Base-by-base conservation (phyloP, 2,888 invertebrate species). In the Epistrophe grossulariae region DNA sequence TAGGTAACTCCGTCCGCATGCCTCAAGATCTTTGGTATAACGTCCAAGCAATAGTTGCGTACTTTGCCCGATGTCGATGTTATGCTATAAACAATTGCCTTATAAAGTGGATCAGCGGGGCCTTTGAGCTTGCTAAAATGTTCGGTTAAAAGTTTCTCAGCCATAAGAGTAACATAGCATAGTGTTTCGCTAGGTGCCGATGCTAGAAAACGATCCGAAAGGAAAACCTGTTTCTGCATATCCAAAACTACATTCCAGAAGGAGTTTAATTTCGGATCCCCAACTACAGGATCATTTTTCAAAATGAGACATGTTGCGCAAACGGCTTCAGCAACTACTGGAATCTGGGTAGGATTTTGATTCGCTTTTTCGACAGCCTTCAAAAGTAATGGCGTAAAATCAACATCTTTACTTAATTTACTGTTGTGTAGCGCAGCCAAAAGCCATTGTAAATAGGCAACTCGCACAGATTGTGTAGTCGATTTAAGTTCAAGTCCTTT, bases 121-220 rank as follows among this genome's bases (percentile, higher is more conserved):
- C 96, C 96, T 89, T 94, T 95, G 88, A 97, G 93, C 91, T 95
- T 95, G 89, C 94, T 94, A 13, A 94, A 94, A 93, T 97, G 96
- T 89, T 96, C 95, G 82, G 95, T 94, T 64, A 97, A 93, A 52
- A 98, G 93, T 85, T 94, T 94, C 92, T 96, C 96, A 91, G 96
- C 96, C 89, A 98, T 94, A 89, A 95, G 93, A 93, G 96, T 95
- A 88, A 97, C 94, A 92, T 96, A 95, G 85, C 94, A 94, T 35
- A 96, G 92, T 38, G 94, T 97, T 89, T 97, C 97, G 88, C 96
- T 95, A 15, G 95, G 93, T 55, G 96, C 96, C 11, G 95, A 94
- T 15, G 95, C 91, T 52, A 98, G 93, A 91, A 96, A 96, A 90
- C 97, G 96, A 89, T 98, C 98, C 71, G 97, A 96, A 60, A 97